Percentiles rank a stretch among this genome's conserved stretches.
phyloP scores from a whole-genome alignment of 2,113 vertebrate species.

The Equus quagga region DNA sequence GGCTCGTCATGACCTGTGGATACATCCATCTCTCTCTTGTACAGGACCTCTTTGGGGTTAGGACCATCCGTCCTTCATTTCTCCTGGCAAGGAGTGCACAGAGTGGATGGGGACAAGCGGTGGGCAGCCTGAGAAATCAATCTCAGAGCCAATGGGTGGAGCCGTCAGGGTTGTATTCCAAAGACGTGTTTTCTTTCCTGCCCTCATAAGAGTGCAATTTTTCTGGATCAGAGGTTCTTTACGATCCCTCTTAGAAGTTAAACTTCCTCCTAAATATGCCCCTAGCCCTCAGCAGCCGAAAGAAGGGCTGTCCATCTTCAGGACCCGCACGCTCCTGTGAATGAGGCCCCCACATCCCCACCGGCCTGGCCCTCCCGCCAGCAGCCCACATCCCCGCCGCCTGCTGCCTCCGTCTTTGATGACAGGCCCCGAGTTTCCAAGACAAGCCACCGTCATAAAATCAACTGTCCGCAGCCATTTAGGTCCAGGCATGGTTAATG shows the following conservation, averaged over 20 bases:
- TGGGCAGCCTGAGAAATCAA: background rate
- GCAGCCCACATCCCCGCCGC: rapidly evolving
- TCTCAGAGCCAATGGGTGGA: rapidly evolving
- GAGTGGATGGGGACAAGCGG: background rate
- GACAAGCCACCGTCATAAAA: conserved; percentile 80
- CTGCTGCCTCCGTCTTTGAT: conserved; percentile 42
- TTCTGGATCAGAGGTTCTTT: background rate
- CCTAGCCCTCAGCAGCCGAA: background rate
- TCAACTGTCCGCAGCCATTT: conserved; percentile 86
- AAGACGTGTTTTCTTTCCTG: background rate
- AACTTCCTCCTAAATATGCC: background rate
- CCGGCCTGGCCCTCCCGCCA: background rate
- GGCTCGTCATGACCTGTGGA: no score
- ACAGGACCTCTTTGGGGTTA: background rate
- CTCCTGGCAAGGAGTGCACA: background rate
- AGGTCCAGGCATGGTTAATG: conserved; percentile 85
- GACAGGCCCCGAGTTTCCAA: conserved; percentile 66
- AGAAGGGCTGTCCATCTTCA: background rate
- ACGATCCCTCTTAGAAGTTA: background rate
- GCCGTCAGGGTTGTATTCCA: background rate
- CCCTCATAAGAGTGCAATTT: rapidly evolving
- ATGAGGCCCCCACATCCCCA: rapidly evolving
- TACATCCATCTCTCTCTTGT: rapidly evolving
- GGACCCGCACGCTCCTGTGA: rapidly evolving
- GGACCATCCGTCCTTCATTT: no score